Evolutionary conservation across 1,140 invertebrate species (phyloP).

Genomic region (Pinna nobilis): DNA sequence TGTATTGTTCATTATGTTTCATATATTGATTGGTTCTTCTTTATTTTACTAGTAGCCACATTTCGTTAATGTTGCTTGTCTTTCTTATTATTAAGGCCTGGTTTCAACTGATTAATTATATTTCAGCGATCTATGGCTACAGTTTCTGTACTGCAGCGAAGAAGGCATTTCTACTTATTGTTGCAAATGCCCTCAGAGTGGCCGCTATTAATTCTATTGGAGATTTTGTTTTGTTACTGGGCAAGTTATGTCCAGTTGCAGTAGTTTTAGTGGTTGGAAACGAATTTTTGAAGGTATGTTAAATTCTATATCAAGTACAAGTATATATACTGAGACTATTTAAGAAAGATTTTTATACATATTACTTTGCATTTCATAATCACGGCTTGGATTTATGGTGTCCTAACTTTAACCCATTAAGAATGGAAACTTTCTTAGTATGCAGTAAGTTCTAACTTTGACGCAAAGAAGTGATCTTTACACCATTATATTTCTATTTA

Average conservation of each 20-base stretch:
- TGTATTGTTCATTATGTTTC: neutral
- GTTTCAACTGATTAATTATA: constrained; percentile 11
- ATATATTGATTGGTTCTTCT: neutral
- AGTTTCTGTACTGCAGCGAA: constrained; percentile 81
- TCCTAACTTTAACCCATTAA: no score
- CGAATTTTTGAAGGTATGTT: constrained; percentile 78
- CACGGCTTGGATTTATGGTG: no score
- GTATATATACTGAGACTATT: no score
- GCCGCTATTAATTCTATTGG: constrained; percentile 94
- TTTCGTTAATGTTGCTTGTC: neutral
- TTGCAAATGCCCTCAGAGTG: constrained; percentile 87
- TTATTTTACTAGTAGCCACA: no score
- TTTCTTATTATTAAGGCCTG: no score
- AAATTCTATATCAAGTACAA: neutral
- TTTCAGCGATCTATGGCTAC: constrained; percentile 83
- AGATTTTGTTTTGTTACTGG: constrained; percentile 94
- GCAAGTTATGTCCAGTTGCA: constrained; percentile 87
- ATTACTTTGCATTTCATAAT: no score
- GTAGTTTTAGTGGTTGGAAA: constrained; percentile 70
- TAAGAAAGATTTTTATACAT: no score
- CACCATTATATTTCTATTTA: no score
- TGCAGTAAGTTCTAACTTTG: no score
- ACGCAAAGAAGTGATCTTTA: no score
- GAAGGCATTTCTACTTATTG: constrained; percentile 72
- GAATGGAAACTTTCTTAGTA: no score